Conservation (phyloP, 2,113 vertebrate species). For the Rhineura floridana region DNA sequence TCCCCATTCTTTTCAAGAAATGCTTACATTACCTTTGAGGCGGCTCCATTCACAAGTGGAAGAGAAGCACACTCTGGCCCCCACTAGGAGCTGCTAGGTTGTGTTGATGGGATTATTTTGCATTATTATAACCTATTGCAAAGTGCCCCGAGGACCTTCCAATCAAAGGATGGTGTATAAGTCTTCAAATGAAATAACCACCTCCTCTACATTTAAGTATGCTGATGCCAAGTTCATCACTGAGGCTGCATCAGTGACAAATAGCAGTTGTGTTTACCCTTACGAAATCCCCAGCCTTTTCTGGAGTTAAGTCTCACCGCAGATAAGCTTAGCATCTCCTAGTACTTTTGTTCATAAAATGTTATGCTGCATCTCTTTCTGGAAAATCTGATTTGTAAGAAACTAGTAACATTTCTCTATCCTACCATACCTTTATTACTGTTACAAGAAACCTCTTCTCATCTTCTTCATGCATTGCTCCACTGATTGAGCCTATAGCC, state of each 20-base stretch:
- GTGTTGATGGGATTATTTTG: no score
- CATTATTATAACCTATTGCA: background rate
- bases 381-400: background rate
- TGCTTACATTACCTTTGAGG: background rate
- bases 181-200: background rate
- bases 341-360: background rate
- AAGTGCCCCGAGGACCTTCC: background rate
- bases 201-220: background rate
- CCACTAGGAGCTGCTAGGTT: background rate
- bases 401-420: background rate
- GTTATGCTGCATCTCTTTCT: background rate
- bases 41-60: background rate
- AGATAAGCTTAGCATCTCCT: background rate
- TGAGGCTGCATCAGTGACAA: background rate
- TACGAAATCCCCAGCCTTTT: background rate
- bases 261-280: background rate
- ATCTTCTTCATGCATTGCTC: conserved; percentile 98
- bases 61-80: background rate
- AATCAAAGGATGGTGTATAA: background rate
- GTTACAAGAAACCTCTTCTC: conserved; percentile 98
- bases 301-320: background rate
- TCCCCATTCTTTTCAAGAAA: background rate
- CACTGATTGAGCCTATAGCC: conserved; percentile 98
- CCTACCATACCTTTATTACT: conserved; percentile 90
- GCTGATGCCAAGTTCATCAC: background rate